Evolutionary conservation across 2,113 vertebrate genomes (phyloP).

Genomic region (Propithecus coquereli): DNA sequence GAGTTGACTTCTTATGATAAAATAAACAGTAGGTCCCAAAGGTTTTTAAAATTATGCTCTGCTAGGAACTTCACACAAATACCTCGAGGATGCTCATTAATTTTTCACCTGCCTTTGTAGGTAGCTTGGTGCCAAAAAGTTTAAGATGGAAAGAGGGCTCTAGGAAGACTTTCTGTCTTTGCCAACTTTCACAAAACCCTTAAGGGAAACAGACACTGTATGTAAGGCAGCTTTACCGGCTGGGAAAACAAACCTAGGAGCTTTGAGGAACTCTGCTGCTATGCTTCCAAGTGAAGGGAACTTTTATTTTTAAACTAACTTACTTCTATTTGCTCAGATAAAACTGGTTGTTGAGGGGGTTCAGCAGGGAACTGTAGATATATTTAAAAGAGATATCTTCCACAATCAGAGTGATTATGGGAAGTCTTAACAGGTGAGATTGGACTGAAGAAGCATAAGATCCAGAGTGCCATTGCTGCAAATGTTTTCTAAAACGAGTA

Average conservation of each 20-base stretch:
- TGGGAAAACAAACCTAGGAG: background rate
- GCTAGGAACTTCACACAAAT: background rate
- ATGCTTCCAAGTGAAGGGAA: background rate
- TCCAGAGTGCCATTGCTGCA: background rate
- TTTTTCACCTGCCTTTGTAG: background rate
- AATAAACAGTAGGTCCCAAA: background rate
- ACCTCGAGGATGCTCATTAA: background rate
- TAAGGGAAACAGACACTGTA: background rate
- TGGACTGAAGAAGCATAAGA: background rate
- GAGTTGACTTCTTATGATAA: slow-evolving; percentile 34
- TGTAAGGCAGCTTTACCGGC: background rate
- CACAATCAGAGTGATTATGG: background rate
- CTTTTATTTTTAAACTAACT: background rate
- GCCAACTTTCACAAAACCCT: background rate
- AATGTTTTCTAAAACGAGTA: background rate
- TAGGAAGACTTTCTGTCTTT: background rate
- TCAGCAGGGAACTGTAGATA: background rate
- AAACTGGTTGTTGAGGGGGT: background rate
- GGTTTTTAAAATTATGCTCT: background rate
- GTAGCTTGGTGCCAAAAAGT: background rate
- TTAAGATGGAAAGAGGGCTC: background rate
- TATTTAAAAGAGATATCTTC: background rate
- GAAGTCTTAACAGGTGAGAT: background rate
- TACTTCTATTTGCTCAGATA: background rate
- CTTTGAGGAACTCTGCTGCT: background rate